Evolutionary conservation across 1,140 invertebrate genomes (phyloP).

Genomic region (Drosophila willistoni): DNA sequence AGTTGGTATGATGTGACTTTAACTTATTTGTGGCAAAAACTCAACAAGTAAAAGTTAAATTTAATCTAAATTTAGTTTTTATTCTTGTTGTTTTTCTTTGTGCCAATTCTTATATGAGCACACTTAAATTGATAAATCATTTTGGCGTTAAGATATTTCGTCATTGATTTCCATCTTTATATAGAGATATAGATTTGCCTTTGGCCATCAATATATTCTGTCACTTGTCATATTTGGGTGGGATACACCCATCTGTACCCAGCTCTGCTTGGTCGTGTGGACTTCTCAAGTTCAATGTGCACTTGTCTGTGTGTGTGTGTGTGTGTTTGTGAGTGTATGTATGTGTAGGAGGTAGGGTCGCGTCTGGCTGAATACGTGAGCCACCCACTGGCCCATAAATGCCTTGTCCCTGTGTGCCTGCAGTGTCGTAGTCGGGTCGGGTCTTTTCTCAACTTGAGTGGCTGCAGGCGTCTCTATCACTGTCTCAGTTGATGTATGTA

Average conservation of each 20-base stretch:
- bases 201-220: constrained; percentile 4
- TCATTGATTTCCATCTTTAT: not conserved
- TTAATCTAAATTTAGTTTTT: no score
- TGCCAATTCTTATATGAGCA: not conserved
- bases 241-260: not conserved
- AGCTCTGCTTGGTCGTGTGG: constrained; percentile 3
- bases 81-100: not conserved
- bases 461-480: constrained; percentile 35
- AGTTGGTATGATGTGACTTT: not conserved
- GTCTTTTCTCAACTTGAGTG: constrained; percentile 44
- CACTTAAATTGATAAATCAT: not conserved
- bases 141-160: not conserved
- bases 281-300: constrained; percentile 73
- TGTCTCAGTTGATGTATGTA: constrained; percentile 40
- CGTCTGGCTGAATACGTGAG: constrained; percentile 26
- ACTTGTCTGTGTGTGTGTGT: constrained; percentile 39
- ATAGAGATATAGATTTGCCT: not conserved
- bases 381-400: constrained; percentile 60
- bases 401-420: constrained; percentile 33
- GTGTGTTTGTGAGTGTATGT: not conserved
- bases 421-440: constrained; percentile 21
- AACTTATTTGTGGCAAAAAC: not conserved
- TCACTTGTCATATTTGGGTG: not conserved
- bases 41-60: not conserved
- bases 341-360: no score